Evolutionary conservation across 2,113 vertebrate species (phyloP).

Genomic region (Sminthopsis crassicaudata): DNA sequence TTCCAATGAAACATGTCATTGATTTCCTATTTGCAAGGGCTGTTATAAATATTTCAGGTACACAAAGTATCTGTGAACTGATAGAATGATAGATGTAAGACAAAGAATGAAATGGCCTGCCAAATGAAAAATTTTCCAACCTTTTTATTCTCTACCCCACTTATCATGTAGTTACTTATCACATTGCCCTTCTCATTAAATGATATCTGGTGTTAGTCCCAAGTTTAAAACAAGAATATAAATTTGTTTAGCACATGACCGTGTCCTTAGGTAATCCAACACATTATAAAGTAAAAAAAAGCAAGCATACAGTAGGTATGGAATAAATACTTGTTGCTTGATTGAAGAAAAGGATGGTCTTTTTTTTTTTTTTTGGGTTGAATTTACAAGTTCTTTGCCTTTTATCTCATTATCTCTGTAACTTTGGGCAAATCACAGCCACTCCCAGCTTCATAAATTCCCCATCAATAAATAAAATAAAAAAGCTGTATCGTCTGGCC

Average conservation of each 20-base stretch:
- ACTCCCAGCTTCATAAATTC: not conserved
- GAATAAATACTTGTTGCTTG: not conserved
- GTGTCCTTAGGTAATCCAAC: not conserved
- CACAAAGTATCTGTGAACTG: not conserved
- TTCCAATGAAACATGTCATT: not conserved
- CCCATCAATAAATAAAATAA: not conserved
- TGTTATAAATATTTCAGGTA: not conserved
- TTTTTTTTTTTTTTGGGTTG: not conserved
- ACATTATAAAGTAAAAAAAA: not conserved
- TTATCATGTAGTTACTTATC: not conserved
- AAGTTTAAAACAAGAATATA: not conserved
- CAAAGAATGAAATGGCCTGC: fast-evolving
- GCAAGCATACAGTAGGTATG: not conserved
- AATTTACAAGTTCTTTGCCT: not conserved
- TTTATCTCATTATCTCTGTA: not conserved
- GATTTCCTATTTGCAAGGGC: not conserved
- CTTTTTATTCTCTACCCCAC: not conserved
- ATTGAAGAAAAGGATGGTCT: not conserved
- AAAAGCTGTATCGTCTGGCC: not conserved
- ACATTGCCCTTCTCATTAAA: not conserved
- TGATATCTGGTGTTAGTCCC: not conserved
- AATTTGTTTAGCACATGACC: not conserved
- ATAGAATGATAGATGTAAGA: not conserved
- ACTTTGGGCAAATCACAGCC: not conserved
- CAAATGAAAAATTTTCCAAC: not conserved